Evolutionary conservation across 2,113 vertebrate species (phyloP).

Genomic region (Pedetes capensis): DNA sequence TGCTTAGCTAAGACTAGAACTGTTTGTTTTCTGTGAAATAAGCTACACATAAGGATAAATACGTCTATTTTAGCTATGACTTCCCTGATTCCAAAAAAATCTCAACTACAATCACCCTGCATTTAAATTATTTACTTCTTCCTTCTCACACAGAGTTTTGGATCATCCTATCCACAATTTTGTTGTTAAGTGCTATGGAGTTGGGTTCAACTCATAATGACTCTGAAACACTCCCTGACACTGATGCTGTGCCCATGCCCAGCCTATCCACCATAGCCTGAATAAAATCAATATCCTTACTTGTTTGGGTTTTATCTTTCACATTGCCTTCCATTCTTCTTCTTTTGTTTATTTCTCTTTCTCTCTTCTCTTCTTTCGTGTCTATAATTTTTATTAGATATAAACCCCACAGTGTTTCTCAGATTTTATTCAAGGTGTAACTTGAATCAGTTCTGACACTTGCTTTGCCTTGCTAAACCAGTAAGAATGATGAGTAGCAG

Average conservation of each 20-base stretch:
- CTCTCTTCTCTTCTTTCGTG: not conserved
- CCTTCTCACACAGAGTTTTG: not conserved
- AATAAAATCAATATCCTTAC: not conserved
- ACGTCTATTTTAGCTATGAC: not conserved
- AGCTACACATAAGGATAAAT: not conserved
- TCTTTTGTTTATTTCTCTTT: not conserved
- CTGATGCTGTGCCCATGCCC: no score
- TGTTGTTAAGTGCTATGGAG: no score
- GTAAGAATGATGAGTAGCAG: conserved; percentile 35
- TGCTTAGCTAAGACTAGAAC: not conserved
- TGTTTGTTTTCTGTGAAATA: not conserved
- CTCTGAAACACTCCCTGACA: no score
- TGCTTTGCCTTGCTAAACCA: not conserved
- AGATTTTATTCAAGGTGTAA: conserved; percentile 25
- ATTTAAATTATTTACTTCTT: not conserved
- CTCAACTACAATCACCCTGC: fast-evolving
- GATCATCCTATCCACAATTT: no score
- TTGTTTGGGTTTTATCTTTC: not conserved
- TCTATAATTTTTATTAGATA: not conserved
- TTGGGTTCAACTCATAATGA: no score
- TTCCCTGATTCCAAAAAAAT: not conserved
- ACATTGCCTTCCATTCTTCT: not conserved
- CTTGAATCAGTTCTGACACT: not conserved
- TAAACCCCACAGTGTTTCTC: not conserved
- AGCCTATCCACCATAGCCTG: no score